phyloP scores from a whole-genome alignment of 2,113 vertebrate genomes.

The Neodontobutis hainanensis region DNA sequence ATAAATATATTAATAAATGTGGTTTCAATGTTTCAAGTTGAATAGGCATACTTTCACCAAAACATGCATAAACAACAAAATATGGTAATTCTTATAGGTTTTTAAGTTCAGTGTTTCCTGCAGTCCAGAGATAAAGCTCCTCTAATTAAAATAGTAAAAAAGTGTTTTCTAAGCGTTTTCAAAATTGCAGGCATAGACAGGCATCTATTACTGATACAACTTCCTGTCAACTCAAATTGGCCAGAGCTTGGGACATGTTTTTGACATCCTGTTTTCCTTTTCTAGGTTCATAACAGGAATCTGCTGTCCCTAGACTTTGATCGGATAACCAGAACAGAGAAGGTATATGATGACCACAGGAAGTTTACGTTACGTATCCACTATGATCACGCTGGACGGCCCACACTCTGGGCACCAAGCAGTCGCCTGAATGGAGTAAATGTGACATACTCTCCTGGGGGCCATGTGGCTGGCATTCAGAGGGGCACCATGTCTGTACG shows the following conservation, averaged over 20 bases:
- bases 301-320: conserved; percentile 95
- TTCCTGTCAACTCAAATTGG: too few species aligned
- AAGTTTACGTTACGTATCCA: conserved; percentile 97
- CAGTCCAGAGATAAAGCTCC: conserved; percentile 50
- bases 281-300: conserved; percentile 96
- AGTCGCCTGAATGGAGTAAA: conserved; percentile 95
- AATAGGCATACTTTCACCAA: conserved; percentile 49
- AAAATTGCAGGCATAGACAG: too few species aligned
- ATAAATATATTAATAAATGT: conserved; percentile 63
- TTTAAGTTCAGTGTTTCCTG: conserved; percentile 55
- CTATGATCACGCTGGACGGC: conserved; percentile 91
- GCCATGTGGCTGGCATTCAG: conserved; percentile 93
- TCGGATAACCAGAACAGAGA: conserved; percentile 97
- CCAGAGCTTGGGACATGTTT: too few species aligned
- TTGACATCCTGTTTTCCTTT: neutral
- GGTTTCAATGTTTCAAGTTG: conserved; percentile 59
- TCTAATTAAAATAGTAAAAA: conserved; percentile 67
- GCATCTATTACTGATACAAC: too few species aligned
- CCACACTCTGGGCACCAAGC: conserved; percentile 96
- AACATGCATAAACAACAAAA: conserved; percentile 64
- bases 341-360: conserved; percentile 97
- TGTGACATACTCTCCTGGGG: conserved; percentile 91
- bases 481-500: conserved; percentile 97
- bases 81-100: conserved; percentile 62
- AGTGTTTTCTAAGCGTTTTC: too few species aligned